phyloP scores from a whole-genome alignment of 2,888 invertebrate genomes.

The Stenotaenia linearis region DNA sequence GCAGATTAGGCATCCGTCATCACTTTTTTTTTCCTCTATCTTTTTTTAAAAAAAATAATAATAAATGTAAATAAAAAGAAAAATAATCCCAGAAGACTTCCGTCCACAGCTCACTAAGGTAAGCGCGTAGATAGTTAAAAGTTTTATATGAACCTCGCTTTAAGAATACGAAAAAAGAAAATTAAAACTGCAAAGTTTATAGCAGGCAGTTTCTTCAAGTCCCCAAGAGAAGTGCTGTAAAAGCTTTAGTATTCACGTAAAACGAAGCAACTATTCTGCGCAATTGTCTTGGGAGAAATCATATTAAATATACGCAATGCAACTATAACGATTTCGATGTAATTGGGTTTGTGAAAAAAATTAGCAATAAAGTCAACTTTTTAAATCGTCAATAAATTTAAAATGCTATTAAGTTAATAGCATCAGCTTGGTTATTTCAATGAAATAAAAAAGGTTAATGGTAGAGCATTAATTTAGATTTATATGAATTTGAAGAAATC shows the following conservation, averaged over 20 bases:
- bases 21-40: not conserved
- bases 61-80: not conserved
- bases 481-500: too few relatives aligned
- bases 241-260: not conserved
- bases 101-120: not conserved
- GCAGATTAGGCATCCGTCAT: not conserved
- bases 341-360: not conserved
- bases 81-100: not conserved
- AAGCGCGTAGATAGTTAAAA: not conserved
- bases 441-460: too few relatives aligned
- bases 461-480: too few relatives aligned
- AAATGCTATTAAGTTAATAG: not conserved
- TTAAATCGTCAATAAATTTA: not conserved
- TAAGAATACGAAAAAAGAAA: not conserved
- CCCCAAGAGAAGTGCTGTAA: not conserved
- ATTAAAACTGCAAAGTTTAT: not conserved
- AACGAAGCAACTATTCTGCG: not conserved
- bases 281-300: not conserved
- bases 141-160: not conserved
- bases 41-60: not conserved
- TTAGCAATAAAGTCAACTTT: not conserved
- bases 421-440: not conserved
- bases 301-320: not conserved
- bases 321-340: not conserved
- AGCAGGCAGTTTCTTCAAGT: not conserved